phyloP scores from a whole-genome alignment of 2,797 vertebrate genomes.

The Hypotaenidia okinawae region DNA sequence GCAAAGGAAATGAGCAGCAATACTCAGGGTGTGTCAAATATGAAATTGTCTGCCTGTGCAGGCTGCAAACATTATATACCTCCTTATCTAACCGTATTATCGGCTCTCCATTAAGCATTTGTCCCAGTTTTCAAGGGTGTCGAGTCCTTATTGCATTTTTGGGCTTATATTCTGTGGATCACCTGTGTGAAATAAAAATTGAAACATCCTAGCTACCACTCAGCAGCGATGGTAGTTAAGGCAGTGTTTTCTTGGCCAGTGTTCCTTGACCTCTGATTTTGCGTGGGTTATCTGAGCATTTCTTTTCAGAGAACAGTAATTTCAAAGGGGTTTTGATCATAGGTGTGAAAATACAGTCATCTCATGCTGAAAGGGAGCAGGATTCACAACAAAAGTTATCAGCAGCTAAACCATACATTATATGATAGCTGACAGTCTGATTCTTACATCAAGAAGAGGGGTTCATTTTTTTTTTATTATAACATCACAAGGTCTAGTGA shows the following conservation, averaged over 20 bases:
- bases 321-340: neutral
- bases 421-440: neutral
- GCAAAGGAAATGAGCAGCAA: neutral
- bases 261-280: constrained; percentile 17
- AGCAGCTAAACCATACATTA: neutral
- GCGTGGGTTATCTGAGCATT: neutral
- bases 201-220: neutral
- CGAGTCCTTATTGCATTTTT: neutral
- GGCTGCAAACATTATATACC: neutral
- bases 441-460: neutral
- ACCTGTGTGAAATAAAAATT: constrained; percentile 2
- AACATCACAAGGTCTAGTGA: neutral
- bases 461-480: neutral
- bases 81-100: neutral
- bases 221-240: neutral
- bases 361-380: constrained; percentile 1
- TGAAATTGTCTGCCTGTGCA: neutral
- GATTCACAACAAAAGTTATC: neutral
- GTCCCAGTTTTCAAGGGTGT: constrained; percentile 4
- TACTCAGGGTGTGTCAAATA: neutral
- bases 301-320: constrained; percentile 12
- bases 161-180: neutral
- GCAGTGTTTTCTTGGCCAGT: neutral
- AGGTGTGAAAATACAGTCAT: neutral
- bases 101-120: neutral